Evolutionary conservation across 2,113 vertebrate species (phyloP), one percentile per base, ranked within the genome.

Genomic region (Blennius ocellaris): DNA sequence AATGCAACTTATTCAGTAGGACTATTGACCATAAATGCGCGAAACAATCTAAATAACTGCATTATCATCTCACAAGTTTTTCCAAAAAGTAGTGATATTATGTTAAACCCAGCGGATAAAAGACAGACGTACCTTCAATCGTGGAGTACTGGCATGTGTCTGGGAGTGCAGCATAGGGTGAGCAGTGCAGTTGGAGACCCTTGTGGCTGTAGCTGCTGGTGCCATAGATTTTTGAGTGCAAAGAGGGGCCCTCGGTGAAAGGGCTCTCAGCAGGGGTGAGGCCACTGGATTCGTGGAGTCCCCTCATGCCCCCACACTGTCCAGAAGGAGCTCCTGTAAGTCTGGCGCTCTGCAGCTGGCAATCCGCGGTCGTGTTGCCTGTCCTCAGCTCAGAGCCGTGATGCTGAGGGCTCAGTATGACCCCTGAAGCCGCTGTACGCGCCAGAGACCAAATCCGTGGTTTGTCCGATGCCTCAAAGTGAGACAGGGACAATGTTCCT

Each of bases 371-470:
- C 7, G 72, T 67, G 71, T 73, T 93, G 14, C 80, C 90, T 53
- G 93, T 93, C 85, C 92, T 91, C 69, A 90, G 71, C 57, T 92
- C 90, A 10, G 81, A 58, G 17, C 78, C 44, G 0, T 90, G 85
- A 15, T 93, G 80, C 43, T 94, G 82, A 5, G 89, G 63, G 38
- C 90, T 86, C 69, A 93, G 83, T 5, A 92, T 78, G 16, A 93
- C 87, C 17, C 88, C 92, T 6, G 94, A 90, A 11, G 92, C 95
- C 0, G 96, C 97, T 0, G 97, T 98, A 50, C 93, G 96, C 11
- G 96, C 97, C 80, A 98, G 89, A 0, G 97, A 99, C 97, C 97
- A 99, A 90, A 98, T 98, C 81, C 95, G 90, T 11, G 96, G 95
- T 76, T 96, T 97, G 76, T 96, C 95, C 1, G 91, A 67, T 6